Evolutionary conservation across 2,113 vertebrate species (phyloP).

Genomic region (Elgaria multicarinata): DNA sequence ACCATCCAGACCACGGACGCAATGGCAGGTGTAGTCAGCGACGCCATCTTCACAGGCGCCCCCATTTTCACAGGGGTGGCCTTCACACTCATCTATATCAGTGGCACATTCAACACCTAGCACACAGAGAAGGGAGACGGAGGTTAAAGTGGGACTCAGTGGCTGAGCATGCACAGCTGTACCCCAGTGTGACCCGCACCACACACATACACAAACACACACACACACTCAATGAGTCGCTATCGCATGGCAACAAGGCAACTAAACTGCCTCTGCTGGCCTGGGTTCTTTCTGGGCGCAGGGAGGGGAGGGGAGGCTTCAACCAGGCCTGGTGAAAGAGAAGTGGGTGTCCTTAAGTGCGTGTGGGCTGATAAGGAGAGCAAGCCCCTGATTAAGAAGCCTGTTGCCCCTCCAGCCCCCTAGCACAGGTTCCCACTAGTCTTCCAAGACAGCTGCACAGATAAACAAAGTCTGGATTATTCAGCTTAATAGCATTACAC

Average conservation of each 20-base stretch:
- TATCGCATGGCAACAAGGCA: too few species aligned
- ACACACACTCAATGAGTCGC: background rate
- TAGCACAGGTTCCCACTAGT: constrained; percentile 61
- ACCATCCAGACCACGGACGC: constrained; percentile 72
- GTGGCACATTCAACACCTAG: constrained; percentile 87
- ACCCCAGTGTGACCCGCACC: background rate
- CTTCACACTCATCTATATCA: constrained; percentile 90
- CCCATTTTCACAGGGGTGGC: constrained; percentile 88
- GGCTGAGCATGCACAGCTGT: background rate
- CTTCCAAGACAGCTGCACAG: constrained; percentile 70
- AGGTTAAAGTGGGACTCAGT: background rate
- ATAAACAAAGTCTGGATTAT: constrained; percentile 70
- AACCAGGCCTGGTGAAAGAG: constrained; percentile 44
- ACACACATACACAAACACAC: background rate
- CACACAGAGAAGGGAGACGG: constrained; percentile 37
- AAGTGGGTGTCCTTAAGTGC: constrained; percentile 52
- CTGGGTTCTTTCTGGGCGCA: background rate
- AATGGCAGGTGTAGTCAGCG: constrained; percentile 87
- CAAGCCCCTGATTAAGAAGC: constrained; percentile 42
- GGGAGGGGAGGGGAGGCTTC: constrained; percentile 38
- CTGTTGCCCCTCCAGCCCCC: constrained; percentile 42
- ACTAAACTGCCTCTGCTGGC: background rate
- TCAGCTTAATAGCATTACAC: constrained; percentile 70
- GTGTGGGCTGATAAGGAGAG: constrained; percentile 43
- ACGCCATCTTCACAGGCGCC: constrained; percentile 84